phyloP scores from a whole-genome alignment of 2,113 vertebrate species.

The Sus scrofa region DNA sequence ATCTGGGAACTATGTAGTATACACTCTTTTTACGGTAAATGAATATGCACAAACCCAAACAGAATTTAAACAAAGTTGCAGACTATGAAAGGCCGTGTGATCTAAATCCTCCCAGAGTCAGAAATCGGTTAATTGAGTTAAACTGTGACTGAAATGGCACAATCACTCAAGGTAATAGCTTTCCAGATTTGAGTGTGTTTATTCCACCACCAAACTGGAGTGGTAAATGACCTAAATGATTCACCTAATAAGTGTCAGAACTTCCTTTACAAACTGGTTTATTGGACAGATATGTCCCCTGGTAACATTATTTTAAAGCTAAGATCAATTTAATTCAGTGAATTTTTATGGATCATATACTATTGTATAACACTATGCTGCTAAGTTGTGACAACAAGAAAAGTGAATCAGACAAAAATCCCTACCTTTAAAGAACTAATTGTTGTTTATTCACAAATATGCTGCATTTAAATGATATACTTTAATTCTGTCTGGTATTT shows the following conservation, averaged over 20 bases:
- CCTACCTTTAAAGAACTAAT: not conserved
- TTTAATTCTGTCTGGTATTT: constrained; percentile 32
- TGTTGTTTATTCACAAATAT: not conserved
- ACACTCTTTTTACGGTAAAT: not conserved
- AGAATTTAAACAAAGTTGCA: not conserved
- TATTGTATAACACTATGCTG: not conserved
- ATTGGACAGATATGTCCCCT: not conserved
- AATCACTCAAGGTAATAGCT: constrained; percentile 12
- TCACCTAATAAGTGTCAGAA: not conserved
- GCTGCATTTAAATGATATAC: constrained; percentile 20
- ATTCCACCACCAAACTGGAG: not conserved
- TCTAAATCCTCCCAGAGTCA: not conserved
- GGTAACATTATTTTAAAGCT: constrained; percentile 23
- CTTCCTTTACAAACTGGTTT: not conserved
- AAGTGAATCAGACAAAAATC: constrained; percentile 20
- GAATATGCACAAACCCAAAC: not conserved
- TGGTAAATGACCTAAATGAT: not conserved
- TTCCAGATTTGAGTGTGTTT: not conserved
- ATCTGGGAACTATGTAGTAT: not conserved
- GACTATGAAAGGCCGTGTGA: not conserved
- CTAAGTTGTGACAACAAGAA: not conserved
- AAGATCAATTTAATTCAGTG: not conserved
- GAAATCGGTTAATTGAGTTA: constrained; percentile 47
- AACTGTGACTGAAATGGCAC: not conserved
- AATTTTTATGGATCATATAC: not conserved